These are phyloP conservation scores for Pseudorectes ferrugineus DNA, from an alignment of 2,113 vertebrate species.

Conservation along the genomic window DNA sequence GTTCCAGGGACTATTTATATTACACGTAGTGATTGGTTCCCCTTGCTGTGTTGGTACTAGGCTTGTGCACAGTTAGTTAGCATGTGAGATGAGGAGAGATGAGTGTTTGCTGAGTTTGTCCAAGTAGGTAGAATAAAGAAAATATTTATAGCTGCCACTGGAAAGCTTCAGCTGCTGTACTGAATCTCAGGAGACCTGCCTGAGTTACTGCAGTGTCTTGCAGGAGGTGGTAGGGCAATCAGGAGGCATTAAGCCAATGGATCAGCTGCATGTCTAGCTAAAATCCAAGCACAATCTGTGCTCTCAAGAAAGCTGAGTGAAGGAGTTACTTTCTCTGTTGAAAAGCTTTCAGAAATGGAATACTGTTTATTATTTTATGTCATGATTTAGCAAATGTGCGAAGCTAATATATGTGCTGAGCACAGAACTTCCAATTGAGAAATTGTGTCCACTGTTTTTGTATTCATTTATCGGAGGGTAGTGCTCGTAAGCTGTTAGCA, in stretches of 20 bases:
- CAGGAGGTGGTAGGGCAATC: background rate
- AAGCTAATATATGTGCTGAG: background rate
- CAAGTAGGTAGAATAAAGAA: background rate
- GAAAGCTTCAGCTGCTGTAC: background rate
- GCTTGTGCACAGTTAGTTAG: background rate
- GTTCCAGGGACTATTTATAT: background rate
- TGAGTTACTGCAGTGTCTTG: background rate
- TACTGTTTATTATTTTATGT: background rate
- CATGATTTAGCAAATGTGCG: background rate
- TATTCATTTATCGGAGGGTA: accelerated
- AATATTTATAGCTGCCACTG: background rate
- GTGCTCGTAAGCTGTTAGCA: background rate
- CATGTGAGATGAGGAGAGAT: background rate
- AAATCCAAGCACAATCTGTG: background rate
- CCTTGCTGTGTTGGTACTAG: background rate
- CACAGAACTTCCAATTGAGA: background rate
- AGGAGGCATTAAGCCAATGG: background rate
- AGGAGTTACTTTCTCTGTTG: background rate
- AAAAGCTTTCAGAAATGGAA: background rate
- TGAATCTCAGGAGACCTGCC: background rate
- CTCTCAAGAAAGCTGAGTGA: background rate
- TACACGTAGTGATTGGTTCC: background rate
- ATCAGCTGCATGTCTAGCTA: background rate
- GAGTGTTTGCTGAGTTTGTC: background rate
- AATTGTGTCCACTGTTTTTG: background rate